Evolutionary conservation across 2,797 vertebrate genomes (phyloP), one percentile per base, ranked within the genome.

Genomic region (Lates japonicus): DNA sequence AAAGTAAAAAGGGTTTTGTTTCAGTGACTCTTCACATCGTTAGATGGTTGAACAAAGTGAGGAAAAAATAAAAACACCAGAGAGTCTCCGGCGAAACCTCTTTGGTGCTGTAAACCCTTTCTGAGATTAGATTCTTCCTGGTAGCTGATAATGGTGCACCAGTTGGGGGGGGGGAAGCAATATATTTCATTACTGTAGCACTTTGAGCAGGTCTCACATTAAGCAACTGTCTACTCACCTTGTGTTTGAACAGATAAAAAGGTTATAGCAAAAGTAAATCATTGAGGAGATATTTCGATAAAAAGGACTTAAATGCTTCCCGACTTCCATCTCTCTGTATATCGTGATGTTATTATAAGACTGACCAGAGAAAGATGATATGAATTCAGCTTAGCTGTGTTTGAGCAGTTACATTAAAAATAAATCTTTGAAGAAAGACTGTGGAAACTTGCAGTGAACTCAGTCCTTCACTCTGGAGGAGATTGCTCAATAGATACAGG

Each of bases 161-260:
- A 59, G 68, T 79, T 52, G 37, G 62, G 5, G 8, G 3, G 9
- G 25, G 9, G 25, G 62, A 73, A 54, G 75, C 57, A 54, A 41
- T 76, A 65, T 78, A 76, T 76, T 87, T 87, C 78, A 90, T 87
- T 86, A 70, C 78, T 68, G 31, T 63, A 58, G 79, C 74, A 42
- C 66, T 78, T 67, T 76, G 52, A 81, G 78, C 69, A 60, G 22
- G 75, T 78, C 72, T 78, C 64, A 41, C 64, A 70, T 89, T 86
- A 85, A 78, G 70, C 64, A 76, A 78, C 80, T 72, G 80, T 84
- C 82, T 59, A 4, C 72, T 76, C 42, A n/a, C 72, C 73, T 87
- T 49, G 14, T 78, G 76, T 91, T 84, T 88, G 70, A 85, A 79
- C 65, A 64, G 78, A 80, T 86, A 76, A 84, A 90, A 84, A 76